Conservation (phyloP, 2,888 invertebrate species). For the Melieria crassipennis region DNA sequence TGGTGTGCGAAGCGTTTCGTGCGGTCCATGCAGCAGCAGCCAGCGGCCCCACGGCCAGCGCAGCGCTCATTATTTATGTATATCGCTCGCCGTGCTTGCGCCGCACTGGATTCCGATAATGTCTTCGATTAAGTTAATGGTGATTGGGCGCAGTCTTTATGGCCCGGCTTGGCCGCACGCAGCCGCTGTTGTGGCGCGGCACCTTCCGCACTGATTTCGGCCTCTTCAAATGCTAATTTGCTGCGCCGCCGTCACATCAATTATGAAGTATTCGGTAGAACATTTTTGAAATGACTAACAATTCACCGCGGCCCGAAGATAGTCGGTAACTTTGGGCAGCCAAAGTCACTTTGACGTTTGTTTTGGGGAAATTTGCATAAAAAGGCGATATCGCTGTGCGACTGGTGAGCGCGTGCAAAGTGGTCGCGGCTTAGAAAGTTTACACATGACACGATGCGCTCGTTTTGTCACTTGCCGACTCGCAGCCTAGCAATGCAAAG, state of each 20-base stretch:
- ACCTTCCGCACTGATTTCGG: background rate
- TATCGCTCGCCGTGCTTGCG: background rate
- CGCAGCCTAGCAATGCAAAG: background rate
- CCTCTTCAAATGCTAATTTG: background rate
- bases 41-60: too few species aligned
- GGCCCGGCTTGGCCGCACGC: too few species aligned
- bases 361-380: background rate
- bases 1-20: too few species aligned
- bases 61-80: background rate
- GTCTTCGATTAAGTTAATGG: constrained; percentile 35
- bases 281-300: too few species aligned
- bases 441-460: constrained; percentile 6
- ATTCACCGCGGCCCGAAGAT: too few species aligned
- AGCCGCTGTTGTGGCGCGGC: background rate
- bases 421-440: constrained; percentile 22
- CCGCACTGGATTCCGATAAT: constrained; percentile 19
- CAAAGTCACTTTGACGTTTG: background rate
- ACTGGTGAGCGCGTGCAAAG: background rate
- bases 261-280: constrained; percentile 18
- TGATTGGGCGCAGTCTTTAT: constrained; percentile 14
- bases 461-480: background rate
- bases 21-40: too few species aligned
- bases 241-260: background rate
- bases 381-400: background rate
- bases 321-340: too few species aligned